Conservation (phyloP, 2,797 vertebrate species). For the Sebastes matsubarae region DNA sequence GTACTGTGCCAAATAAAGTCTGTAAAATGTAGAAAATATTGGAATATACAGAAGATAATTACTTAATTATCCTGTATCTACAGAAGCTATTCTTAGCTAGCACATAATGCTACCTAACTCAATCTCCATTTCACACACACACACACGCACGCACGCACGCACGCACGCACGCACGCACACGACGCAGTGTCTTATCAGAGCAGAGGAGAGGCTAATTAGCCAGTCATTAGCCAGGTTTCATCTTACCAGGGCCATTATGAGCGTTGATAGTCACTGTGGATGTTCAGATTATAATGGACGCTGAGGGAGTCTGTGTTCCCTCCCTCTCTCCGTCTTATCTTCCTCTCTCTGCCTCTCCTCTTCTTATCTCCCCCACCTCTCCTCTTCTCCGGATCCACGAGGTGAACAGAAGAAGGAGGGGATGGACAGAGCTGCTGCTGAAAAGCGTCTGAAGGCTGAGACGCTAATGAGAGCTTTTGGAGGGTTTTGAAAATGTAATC, state of each 20-base stretch:
- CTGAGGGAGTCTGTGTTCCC: conserved; percentile 38
- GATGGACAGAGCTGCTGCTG: conserved; percentile 9
- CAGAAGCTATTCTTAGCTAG: conserved; percentile 13
- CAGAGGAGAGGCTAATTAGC: conserved; percentile 63
- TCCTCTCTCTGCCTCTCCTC: conserved; percentile 21
- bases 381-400: conserved; percentile 28
- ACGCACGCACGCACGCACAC: conserved; percentile 5
- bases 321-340: conserved; percentile 43
- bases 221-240: conserved; percentile 69
- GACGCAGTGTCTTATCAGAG: conserved; percentile 46
- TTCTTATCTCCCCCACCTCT: conserved; percentile 47
- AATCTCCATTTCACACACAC: not conserved
- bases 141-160: not conserved
- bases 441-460: conserved; percentile 27
- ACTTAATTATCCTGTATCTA: conserved; percentile 16
- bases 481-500: conserved; percentile 52
- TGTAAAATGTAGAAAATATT: not conserved
- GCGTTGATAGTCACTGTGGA: conserved; percentile 47
- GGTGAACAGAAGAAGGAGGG: conserved; percentile 21
- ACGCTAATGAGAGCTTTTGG: conserved; percentile 56
- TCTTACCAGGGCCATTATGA: conserved; percentile 68
- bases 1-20: not conserved
- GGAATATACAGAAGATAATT: conserved; percentile 12
- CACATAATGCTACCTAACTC: conserved; percentile 2
- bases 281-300: conserved; percentile 52